Conservation (phyloP, 2,113 vertebrate species). For the Tachysurus fulvidraco region DNA sequence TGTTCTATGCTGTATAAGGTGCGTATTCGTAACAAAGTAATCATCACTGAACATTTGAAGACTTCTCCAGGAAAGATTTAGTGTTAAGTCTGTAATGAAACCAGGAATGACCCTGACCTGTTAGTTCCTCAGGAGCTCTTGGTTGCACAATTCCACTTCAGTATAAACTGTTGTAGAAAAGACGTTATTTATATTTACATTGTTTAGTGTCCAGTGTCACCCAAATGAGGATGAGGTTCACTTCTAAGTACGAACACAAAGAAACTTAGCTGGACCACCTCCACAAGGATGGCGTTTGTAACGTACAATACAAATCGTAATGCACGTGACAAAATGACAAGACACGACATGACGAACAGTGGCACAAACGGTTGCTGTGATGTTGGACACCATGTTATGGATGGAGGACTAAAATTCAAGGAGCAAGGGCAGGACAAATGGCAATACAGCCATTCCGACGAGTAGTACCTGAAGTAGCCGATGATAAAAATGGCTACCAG, state of each 20-base stretch:
- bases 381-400: not conserved
- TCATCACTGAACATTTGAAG: too few species aligned
- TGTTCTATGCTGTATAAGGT: not conserved
- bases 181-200: too few species aligned
- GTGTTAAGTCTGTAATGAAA: too few species aligned
- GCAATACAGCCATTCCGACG: not conserved
- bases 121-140: too few species aligned
- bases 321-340: not conserved
- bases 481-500: conserved; percentile 84
- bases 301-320: not conserved
- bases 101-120: too few species aligned
- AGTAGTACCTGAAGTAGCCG: conserved; percentile 81
- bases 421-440: not conserved
- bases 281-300: too few species aligned
- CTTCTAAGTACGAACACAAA: not conserved
- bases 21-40: not conserved
- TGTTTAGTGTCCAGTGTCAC: too few species aligned
- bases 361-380: not conserved
- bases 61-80: too few species aligned
- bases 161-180: too few species aligned
- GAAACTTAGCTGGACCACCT: not conserved
- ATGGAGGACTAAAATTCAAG: not conserved
- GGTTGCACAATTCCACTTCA: too few species aligned
- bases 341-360: not conserved
- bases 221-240: too few species aligned